Evolutionary conservation across 2,797 vertebrate genomes (phyloP).

Genomic region (Artibeus lituratus): DNA sequence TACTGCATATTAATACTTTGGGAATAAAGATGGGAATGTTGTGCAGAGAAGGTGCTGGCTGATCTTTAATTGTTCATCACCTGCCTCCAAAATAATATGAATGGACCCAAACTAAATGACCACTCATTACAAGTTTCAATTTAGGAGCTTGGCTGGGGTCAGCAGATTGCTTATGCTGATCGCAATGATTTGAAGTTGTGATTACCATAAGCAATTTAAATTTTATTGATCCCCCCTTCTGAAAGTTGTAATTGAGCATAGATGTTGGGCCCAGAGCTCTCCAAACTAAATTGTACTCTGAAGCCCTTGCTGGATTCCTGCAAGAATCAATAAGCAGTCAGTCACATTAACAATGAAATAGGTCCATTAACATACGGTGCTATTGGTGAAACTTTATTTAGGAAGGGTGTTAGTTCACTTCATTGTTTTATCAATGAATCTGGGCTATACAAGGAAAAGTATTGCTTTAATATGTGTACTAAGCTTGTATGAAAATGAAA

Average conservation of each 20-base stretch:
- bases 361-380: slow-evolving; percentile 91
- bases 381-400: slow-evolving; percentile 89
- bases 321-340: slow-evolving; percentile 90
- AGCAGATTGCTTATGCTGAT: slow-evolving; percentile 96
- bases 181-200: slow-evolving; percentile 92
- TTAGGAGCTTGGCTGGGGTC: slow-evolving; percentile 89
- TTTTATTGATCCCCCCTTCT: slow-evolving; percentile 95
- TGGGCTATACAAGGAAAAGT: slow-evolving; percentile 80
- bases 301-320: slow-evolving; percentile 86
- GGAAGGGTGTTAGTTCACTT: slow-evolving; percentile 85
- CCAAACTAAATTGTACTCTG: slow-evolving; percentile 88
- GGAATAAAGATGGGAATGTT: slow-evolving; percentile 82
- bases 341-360: slow-evolving; percentile 93
- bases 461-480: slow-evolving; percentile 83
- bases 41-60: slow-evolving; percentile 80
- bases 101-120: slow-evolving; percentile 86
- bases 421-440: slow-evolving; percentile 87
- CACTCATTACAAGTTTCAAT: slow-evolving; percentile 90
- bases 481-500: slow-evolving; percentile 78
- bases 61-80: slow-evolving; percentile 87
- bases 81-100: slow-evolving; percentile 85
- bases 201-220: slow-evolving; percentile 99
- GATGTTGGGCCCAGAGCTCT: slow-evolving; percentile 85
- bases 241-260: slow-evolving; percentile 94
- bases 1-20: slow-evolving; percentile 82